Evolutionary conservation across 2,888 invertebrate species (phyloP).

Genomic region (Chelonus formosanus): DNA sequence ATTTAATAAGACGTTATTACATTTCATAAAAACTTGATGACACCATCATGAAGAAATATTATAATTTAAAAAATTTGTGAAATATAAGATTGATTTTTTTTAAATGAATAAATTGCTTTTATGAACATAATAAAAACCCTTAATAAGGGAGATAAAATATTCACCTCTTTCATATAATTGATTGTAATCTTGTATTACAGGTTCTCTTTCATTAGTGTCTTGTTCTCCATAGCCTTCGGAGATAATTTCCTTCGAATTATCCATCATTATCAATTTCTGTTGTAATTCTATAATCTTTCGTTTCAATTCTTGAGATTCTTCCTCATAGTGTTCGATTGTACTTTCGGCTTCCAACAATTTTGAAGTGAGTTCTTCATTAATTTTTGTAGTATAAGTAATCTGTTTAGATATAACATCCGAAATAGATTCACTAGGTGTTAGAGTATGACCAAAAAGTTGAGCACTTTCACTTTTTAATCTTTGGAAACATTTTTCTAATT

Average conservation of each 20-base stretch:
- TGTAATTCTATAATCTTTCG: conserved; percentile 70
- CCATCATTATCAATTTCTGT: conserved; percentile 63
- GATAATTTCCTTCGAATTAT: conserved; percentile 66
- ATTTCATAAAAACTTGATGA: conserved; percentile 10
- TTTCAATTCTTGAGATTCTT: conserved; percentile 67
- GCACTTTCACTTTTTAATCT: conserved; percentile 77
- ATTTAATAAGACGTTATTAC: conserved; percentile 14
- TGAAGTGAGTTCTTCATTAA: conserved; percentile 62
- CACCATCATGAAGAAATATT: no score
- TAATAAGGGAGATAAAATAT: background rate
- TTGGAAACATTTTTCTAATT: conserved; percentile 75
- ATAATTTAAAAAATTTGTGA: no score
- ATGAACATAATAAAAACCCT: no score
- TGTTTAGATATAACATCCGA: conserved; percentile 45
- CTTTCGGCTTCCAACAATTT: conserved; percentile 71
- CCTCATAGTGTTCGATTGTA: conserved; percentile 64
- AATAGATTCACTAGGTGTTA: conserved; percentile 46
- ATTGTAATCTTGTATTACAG: conserved; percentile 54
- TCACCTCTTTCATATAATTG: conserved; percentile 61
- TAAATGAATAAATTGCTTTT: no score
- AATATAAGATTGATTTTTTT: no score
- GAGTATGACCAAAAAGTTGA: conserved; percentile 73
- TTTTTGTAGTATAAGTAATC: conserved; percentile 45
- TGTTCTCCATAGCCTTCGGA: conserved; percentile 69
- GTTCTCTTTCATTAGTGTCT: conserved; percentile 49